Evolutionary conservation across 2,888 invertebrate genomes (phyloP), one percentile per base, ranked within the genome.

Genomic region (Eueremaeus valkanovi): DNA sequence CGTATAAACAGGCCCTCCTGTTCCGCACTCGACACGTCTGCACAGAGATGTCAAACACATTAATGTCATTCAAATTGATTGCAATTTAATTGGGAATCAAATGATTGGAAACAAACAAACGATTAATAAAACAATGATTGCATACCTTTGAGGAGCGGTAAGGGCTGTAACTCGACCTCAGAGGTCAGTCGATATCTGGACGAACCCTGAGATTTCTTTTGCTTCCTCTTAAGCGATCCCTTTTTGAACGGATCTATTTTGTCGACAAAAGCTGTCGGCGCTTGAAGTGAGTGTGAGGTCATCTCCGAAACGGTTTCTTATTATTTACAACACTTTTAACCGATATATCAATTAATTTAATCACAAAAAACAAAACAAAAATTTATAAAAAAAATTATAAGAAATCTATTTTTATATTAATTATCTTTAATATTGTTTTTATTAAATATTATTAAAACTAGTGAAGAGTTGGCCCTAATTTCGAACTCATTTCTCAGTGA

Each of bases 241-340:
- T 97, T 98, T 82, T 94, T 93, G 87, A 98, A 98, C 83, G 98
- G 98, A 88, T 98, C 98, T 88, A 98, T 97, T 87, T 96, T 92
- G 89, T 98, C 97, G 87, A 96, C 95, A 88, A 96, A 93, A 31
- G 72, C 76, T 24, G 73, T 16, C 42, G 49, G 55, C 24, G 76
- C 61, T 21, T 63, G 73, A 45, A 73, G 72, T 63, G 72, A 70
- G 72, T 75, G 75, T 51, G 75, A 75, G 51, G 75, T 72, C 74
- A 74, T 74, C 21, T 68, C 33, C n/a, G n/a, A n/a, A n/a, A n/a
- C 0, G 24, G 21, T 55, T 55, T n/a, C n/a, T n/a, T 33, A 63
- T 33, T 63, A 63, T 63, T 63, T 63, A 33, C 33, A 63, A 24
- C n/a, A n/a, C n/a, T n/a, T n/a, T n/a, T 27, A 11, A 21, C 13